Percentiles rank a stretch among this genome's conserved stretches.
Evolutionary conservation across 2,888 invertebrate species (phyloP).

Genomic region (Ommatoiulus sabulosus): DNA sequence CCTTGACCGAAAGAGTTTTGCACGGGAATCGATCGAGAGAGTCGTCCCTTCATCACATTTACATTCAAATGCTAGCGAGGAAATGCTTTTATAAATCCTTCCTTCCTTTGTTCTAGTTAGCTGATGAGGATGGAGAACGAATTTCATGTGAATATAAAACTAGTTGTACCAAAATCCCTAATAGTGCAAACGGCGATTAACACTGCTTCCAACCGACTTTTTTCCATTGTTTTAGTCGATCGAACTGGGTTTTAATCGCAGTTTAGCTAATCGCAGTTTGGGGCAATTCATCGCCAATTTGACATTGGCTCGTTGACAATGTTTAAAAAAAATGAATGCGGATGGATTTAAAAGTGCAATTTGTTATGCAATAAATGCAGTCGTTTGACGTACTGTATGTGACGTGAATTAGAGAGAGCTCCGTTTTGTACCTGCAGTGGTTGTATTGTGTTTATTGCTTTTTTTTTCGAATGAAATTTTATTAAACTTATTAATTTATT

Average conservation of each 20-base stretch:
- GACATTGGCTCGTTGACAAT: background rate
- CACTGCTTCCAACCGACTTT: background rate
- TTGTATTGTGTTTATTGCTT: too few relatives aligned
- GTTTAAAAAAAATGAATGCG: background rate
- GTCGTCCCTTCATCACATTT: background rate
- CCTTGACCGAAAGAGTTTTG: background rate
- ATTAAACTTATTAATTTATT: too few relatives aligned
- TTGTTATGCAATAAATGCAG: background rate
- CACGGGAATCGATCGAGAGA: slow-evolving; percentile 11
- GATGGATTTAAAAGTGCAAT: background rate
- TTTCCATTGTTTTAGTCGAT: background rate
- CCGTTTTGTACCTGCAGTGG: too few relatives aligned
- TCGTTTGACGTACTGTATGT: background rate
- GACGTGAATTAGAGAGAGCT: too few relatives aligned
- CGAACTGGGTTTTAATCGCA: background rate
- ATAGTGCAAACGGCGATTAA: background rate
- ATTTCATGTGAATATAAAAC: background rate
- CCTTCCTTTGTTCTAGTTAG: background rate
- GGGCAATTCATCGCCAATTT: background rate
- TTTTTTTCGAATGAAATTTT: too few relatives aligned
- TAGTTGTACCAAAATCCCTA: background rate
- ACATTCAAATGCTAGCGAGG: background rate
- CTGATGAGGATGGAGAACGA: background rate
- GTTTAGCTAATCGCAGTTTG: background rate
- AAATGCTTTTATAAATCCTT: slow-evolving; percentile 9